phyloP scores from a whole-genome alignment of 2,797 vertebrate species.

The Pelodytes ibericus region DNA sequence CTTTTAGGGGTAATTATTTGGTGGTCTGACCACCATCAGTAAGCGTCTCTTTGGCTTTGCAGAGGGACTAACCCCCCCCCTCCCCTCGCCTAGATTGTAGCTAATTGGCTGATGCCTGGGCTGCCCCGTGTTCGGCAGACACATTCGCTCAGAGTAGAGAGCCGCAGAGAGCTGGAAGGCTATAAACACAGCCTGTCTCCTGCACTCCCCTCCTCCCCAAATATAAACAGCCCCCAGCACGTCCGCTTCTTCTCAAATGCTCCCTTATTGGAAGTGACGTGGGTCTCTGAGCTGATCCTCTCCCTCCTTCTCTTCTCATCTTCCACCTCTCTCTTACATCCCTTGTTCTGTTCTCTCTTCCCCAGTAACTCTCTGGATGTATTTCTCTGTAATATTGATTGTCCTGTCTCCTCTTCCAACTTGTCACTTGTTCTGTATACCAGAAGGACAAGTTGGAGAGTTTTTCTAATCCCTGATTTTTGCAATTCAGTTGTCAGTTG shows the following conservation, averaged over 20 bases:
- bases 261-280: slow-evolving; percentile 32
- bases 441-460: no score
- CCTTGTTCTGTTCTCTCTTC: not conserved
- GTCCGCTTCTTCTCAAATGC: slow-evolving; percentile 30
- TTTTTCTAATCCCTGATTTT: no score
- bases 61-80: no score
- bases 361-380: no score
- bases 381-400: no score
- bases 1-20: not conserved
- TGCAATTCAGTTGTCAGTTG: no score
- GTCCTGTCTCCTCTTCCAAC: no score
- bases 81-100: not conserved
- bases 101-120: not conserved
- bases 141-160: slow-evolving; percentile 6
- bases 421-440: no score
- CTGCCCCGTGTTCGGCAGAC: not conserved
- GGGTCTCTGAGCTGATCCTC: not conserved
- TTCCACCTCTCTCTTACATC: not conserved
- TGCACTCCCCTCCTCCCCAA: slow-evolving; percentile 3
- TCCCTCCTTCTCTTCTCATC: not conserved
- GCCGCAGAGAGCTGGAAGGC: not conserved
- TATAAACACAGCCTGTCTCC: not conserved
- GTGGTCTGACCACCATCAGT: not conserved
- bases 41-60: not conserved
- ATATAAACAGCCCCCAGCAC: slow-evolving; percentile 46